Conservation (phyloP, 2,113 vertebrate genomes). For the Oryzias javanicus region DNA sequence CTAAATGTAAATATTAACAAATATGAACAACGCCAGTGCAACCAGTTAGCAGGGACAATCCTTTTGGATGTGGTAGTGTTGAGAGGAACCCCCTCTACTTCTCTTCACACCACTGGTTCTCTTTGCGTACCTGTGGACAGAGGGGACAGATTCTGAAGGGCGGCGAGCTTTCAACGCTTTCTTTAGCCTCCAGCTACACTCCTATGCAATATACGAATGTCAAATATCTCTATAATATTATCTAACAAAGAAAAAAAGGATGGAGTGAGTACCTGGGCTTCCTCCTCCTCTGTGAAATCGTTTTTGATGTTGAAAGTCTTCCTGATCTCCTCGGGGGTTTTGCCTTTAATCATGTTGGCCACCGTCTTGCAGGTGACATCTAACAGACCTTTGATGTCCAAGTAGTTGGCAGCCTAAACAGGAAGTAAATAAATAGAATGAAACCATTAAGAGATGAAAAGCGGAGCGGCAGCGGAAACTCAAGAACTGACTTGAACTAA, state of each 20-base stretch:
- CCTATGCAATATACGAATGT: background rate
- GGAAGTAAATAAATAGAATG: background rate
- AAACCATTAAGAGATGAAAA: conserved; percentile 1
- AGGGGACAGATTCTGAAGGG: background rate
- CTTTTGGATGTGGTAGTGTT: conserved; percentile 85
- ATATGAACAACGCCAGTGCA: conserved; percentile 99
- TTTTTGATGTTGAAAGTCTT: conserved; percentile 99
- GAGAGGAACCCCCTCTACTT: conserved; percentile 85
- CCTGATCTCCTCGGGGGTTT: conserved; percentile 98
- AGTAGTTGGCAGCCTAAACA: conserved; percentile 93
- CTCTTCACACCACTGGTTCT: conserved; percentile 99
- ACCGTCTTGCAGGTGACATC: conserved; percentile 99
- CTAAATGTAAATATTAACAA: conserved; percentile 90
- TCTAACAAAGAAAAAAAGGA: background rate
- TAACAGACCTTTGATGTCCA: conserved; percentile 99
- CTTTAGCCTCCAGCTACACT: background rate
- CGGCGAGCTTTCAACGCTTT: background rate
- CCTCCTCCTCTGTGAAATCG: conserved; percentile 98
- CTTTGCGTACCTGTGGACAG: conserved; percentile 92
- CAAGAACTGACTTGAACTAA: background rate
- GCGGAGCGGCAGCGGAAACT: background rate
- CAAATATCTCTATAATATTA: background rate
- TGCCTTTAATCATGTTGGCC: conserved; percentile 99
- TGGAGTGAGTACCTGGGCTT: conserved; percentile 87
- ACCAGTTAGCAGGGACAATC: conserved; percentile 88